Evolutionary conservation across 2,113 vertebrate species (phyloP), one percentile per base, ranked within the genome.

Genomic region (Catagonus wagneri): DNA sequence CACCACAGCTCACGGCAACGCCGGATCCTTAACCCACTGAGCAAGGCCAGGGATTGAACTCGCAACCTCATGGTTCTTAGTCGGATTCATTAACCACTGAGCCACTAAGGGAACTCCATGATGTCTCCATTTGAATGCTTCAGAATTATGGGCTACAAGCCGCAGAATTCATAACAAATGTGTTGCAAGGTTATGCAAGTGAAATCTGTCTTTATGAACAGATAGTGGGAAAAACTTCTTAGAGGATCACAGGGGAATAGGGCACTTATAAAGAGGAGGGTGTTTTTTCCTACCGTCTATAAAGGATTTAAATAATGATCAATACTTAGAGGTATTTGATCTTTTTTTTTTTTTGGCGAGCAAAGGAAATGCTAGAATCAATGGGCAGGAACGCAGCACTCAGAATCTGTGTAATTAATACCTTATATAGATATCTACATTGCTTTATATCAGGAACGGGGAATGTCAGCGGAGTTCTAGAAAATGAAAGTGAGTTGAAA

Each of bases 391-490:
- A 23, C 22, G 17, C 1, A 34, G 17, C 17, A 15, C 1, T 12
- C 7, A 68, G 61, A 80, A 16, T 56, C 66, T 2, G 0, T 10
- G 11, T 16, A 50, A 54, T n/a, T 39, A 44, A 19, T 7, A 15
- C 27, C 7, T n/a, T 4, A 2, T 22, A 4, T 22, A 13, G n/a
- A 5, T 80, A 17, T 72, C 32, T 54, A 0, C 1, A 1, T 36
- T 36, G 10, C 65, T 76, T 96, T 22, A 32, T 17, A n/a, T 50
- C 7, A 3, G 66, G 54, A 71, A 14, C 27, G n/a, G 16, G 14
- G 56, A 63, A 25, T 2, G 44, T 36, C 22, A n/a, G 17, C 20
- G 22, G 6, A 66, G 63, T 10, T 4, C 15, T 56, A 7, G 75
- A 88, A 90, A 52, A 15, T 58, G 54, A 54, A 80, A 83, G 39